Evolutionary conservation across 1,140 invertebrate genomes (phyloP), one percentile per base, ranked within the genome.

Genomic region (Trichonephila clavata): DNA sequence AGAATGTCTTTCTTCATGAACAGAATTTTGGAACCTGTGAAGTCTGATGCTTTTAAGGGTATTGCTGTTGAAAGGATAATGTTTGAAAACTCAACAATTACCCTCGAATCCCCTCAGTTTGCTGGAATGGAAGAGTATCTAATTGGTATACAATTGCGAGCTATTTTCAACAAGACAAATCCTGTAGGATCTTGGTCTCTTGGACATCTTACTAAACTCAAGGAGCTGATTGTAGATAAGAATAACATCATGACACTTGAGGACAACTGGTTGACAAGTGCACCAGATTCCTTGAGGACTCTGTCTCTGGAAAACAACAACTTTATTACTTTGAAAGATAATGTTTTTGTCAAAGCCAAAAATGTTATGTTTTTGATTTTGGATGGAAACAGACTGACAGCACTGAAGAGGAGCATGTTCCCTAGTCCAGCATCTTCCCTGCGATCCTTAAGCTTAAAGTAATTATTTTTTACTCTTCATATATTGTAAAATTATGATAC

Each of bases 1-100:
- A 93, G 61, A 63, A 80, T 93, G 68, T 93, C 92, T 43, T 93
- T 93, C 43, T 93, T 93, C 59, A 93, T 93, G 92, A 93, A 93
- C 57, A 60, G 92, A 83, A 93, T 93, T 50, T 57, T 93, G 43
- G 84, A 93, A 60, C 43, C 65, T 14, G 71, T 93, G 8, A 93
- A 88, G 63, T 60, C 92, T 24, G 92, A 93, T 88, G 65, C 92
- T 60, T 93, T 93, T 81, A 88, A 88, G n/a, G 68, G 14, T 0
- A 14, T 87, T 3, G 50, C 84, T 14, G 32, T 87, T 8, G 92
- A 93, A 61, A 93, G 83, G 27, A 80, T 93, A 13, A 21, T 88
- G 27, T 93, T 93, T 80, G 92, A 93, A 63, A 93, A 93, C 50
- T 93, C 92, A 10, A 93, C 92, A 16, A 80, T 93, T 57, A 87